Base-by-base conservation (phyloP, 2,797 vertebrate species). In the Megaceryle alcyon region DNA sequence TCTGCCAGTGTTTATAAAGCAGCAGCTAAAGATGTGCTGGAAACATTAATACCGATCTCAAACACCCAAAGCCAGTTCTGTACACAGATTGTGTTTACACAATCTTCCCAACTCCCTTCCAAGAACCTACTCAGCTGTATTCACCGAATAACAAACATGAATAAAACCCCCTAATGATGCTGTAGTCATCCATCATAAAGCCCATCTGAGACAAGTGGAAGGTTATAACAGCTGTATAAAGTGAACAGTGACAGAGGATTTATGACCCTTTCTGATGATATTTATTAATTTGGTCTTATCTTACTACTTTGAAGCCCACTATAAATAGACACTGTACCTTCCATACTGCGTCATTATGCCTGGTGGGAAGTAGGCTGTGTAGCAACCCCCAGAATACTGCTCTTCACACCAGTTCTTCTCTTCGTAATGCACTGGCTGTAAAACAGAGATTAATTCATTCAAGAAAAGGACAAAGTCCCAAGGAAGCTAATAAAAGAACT, bases 381-480 rank as follows among this genome's bases (percentile, higher is more conserved):
- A 99, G 97, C 99, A 99, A 66, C 99, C 99, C 10, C 99, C 99
- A 5, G 99, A 99, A 96, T 99, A 99, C 87, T 99, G 98, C 71
- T 99, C 99, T 81, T 99, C 99, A 97, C 99, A 99, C 99, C 99
- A 99, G 98, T 99, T 99, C 98, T 99, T 99, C 98, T 99, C 99
- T 97, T 99, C 99, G 26, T 99, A 99, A 96, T 99, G 99, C 64
- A 99, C 98, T 1, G 99, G 99, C 99, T 99, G 97, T 71, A 97
- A 96, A 86, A 85, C 48, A 96, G 44, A 97, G 64, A 88, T 79
- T 85, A 96, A 89, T 88, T 88, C 87, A 88, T 68, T 82, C n/a
- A 84, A 51, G 44, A 60, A 78, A 92, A 76, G 46, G 79, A 88
- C 23, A 86, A 78, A 60, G 18, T 65, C 78, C 33, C 0, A 0